Evolutionary conservation across 1,140 invertebrate genomes (phyloP).

Genomic region (Sycophila sp.): DNA sequence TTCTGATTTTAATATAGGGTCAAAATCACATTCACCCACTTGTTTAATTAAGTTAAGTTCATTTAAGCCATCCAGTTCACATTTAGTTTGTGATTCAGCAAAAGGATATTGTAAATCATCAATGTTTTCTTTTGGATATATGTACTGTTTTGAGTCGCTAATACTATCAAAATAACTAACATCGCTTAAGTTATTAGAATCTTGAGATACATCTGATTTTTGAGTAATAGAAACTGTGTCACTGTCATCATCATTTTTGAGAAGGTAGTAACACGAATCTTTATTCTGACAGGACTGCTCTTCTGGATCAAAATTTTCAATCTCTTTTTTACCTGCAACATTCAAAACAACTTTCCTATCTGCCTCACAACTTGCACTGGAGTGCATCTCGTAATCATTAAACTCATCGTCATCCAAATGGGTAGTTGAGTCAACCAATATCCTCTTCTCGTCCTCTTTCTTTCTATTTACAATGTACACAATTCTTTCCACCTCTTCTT

Average conservation of each 20-base stretch:
- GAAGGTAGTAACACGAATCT: not conserved
- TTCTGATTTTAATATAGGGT: not conserved
- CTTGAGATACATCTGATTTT: not conserved
- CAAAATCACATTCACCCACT: not conserved
- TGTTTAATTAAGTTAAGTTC: not conserved
- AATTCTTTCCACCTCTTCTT: constrained; percentile 9
- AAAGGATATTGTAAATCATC: not conserved
- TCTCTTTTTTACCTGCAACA: not conserved
- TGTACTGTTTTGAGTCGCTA: too few relatives aligned
- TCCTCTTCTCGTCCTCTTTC: not conserved
- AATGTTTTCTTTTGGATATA: not conserved
- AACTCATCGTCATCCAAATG: constrained; percentile 33
- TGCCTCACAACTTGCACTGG: not conserved
- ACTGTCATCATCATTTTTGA: not conserved
- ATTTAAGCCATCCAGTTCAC: not conserved
- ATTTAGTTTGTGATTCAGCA: not conserved
- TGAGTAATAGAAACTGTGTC: not conserved
- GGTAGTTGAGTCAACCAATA: constrained; percentile 15
- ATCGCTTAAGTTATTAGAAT: not conserved
- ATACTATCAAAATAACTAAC: not conserved
- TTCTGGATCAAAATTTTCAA: not conserved
- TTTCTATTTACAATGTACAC: constrained; percentile 6
- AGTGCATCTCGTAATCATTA: constrained; percentile 21
- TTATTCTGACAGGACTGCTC: not conserved
- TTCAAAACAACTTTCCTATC: not conserved